Evolutionary conservation across 1,140 invertebrate genomes (phyloP), one percentile per base, ranked within the genome.

Genomic region (Cotesia chilonis): DNA sequence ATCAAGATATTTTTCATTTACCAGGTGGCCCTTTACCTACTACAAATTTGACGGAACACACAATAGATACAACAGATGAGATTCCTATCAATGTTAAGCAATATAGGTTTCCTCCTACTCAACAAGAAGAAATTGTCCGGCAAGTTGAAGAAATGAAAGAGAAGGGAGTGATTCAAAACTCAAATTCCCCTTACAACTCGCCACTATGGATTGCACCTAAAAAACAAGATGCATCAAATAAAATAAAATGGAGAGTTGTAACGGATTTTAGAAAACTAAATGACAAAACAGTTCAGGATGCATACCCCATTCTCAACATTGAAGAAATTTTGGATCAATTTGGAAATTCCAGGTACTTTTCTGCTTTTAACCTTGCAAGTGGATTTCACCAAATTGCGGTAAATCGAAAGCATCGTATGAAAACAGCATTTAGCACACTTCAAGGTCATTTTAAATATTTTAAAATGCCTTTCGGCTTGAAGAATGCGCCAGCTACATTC

Each of bases 111-210:
- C 69, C 69, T 3, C 64, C 63, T 35, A 57, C 36, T 37, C 47
- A 61, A 38, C 37, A 71, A 38, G 64, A 60, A 38, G 69, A 74
- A 74, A 70, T 74, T 9, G 17, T 5, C 20, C 6, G 64, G 54
- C 74, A 72, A 59, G 54, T 65, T n/a, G 10, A 71, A 28, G 69
- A 74, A 38, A 71, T 74, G 65, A 38, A 52, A 64, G 47, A 64
- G 68, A 74, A 71, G 5, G 57, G 36, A 47, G 64, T 74, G 14
- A 60, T 74, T 10, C 28, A 55, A 65, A 47, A 65, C 14, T 70
- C 61, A 1, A 59, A 60, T 7, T 74, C 73, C 1, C 61, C 52
- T 4, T 70, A 70, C 35, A 74, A 70, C n/a, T 59, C 68, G n/a
- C 63, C 72, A 6, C 6, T 5, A 41, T 41, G 41, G 41, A 6